These are phyloP conservation scores for Acronicta alni DNA, from an alignment of 2,888 invertebrate genomes.

Conservation along the genomic window DNA sequence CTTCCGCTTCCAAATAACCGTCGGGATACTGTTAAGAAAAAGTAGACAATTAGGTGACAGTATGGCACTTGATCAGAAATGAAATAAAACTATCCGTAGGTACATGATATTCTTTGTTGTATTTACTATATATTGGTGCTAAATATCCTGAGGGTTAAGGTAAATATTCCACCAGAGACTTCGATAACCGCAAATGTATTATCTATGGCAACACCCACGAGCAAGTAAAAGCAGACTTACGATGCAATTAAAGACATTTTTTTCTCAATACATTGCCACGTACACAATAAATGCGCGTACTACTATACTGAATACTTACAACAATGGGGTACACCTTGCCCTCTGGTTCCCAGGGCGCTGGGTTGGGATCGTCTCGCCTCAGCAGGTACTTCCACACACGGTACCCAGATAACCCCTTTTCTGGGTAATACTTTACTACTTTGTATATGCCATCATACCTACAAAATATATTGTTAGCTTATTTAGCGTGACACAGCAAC, in stretches of 20 bases:
- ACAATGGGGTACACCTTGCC: slow-evolving; percentile 90
- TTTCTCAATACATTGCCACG: too few relatives aligned
- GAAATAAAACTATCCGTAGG: too few relatives aligned
- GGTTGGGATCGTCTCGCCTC: slow-evolving; percentile 93
- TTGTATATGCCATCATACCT: slow-evolving; percentile 97
- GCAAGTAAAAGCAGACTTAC: too few relatives aligned
- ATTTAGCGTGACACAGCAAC: neutral
- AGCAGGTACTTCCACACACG: slow-evolving; percentile 94
- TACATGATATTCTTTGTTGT: too few relatives aligned
- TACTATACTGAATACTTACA: slow-evolving; percentile 64
- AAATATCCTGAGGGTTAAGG: too few relatives aligned
- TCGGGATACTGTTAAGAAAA: slow-evolving; percentile 90
- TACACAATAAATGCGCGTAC: too few relatives aligned
- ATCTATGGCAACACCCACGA: too few relatives aligned
- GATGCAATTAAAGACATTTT: too few relatives aligned
- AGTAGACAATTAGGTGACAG: neutral
- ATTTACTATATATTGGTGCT: too few relatives aligned
- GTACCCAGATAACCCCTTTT: slow-evolving; percentile 93
- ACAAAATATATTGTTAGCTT: slow-evolving; percentile 8
- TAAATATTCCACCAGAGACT: too few relatives aligned
- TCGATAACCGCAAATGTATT: too few relatives aligned
- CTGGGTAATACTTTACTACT: slow-evolving; percentile 95
- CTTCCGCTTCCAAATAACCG: slow-evolving; percentile 91
- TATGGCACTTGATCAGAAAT: too few relatives aligned
- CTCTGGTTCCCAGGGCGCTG: slow-evolving; percentile 94